Percentiles rank a stretch among this genome's conserved stretches.
phyloP scores from a whole-genome alignment of 2,888 invertebrate species.

The Phalera bucephala region DNA sequence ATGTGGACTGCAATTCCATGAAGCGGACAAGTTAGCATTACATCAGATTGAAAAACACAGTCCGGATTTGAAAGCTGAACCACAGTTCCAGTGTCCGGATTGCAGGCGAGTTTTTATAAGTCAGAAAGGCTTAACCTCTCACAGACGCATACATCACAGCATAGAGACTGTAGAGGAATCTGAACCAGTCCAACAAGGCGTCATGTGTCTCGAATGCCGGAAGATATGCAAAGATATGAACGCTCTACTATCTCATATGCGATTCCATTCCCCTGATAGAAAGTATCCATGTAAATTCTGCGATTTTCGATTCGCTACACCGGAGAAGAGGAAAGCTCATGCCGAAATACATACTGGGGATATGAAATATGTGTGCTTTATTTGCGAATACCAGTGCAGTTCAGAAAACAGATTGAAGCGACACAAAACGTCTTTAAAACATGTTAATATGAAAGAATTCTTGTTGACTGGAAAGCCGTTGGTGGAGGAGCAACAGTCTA shows the following conservation, averaged over 20 bases:
- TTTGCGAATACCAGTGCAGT: slow-evolving; percentile 74
- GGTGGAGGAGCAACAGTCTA: slow-evolving; percentile 45
- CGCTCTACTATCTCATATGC: slow-evolving; percentile 66
- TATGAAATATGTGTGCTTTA: slow-evolving; percentile 76
- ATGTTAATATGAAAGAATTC: slow-evolving; percentile 67
- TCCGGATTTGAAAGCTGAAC: slow-evolving; percentile 57
- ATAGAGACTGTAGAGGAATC: slow-evolving; percentile 47
- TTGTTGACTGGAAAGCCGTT: slow-evolving; percentile 58
- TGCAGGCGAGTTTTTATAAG: slow-evolving; percentile 69
- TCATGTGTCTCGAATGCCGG: slow-evolving; percentile 71
- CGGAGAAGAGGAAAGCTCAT: slow-evolving; percentile 65
- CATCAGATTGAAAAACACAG: slow-evolving; percentile 69
- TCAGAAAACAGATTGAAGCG: slow-evolving; percentile 67
- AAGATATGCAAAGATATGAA: slow-evolving; percentile 70
- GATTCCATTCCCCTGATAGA: slow-evolving; percentile 65
- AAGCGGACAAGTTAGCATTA: slow-evolving; percentile 68
- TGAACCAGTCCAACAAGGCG: slow-evolving; percentile 50
- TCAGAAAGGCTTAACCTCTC: slow-evolving; percentile 67
- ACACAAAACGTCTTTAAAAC: slow-evolving; percentile 67
- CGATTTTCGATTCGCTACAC: slow-evolving; percentile 71
- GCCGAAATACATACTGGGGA: slow-evolving; percentile 71
- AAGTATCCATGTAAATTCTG: slow-evolving; percentile 74
- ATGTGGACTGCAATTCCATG: slow-evolving; percentile 67
- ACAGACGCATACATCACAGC: slow-evolving; percentile 65
- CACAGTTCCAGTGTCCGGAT: slow-evolving; percentile 66